Evolutionary conservation across 2,797 vertebrate species (phyloP).

Genomic region (Cirrhinus mrigala): DNA sequence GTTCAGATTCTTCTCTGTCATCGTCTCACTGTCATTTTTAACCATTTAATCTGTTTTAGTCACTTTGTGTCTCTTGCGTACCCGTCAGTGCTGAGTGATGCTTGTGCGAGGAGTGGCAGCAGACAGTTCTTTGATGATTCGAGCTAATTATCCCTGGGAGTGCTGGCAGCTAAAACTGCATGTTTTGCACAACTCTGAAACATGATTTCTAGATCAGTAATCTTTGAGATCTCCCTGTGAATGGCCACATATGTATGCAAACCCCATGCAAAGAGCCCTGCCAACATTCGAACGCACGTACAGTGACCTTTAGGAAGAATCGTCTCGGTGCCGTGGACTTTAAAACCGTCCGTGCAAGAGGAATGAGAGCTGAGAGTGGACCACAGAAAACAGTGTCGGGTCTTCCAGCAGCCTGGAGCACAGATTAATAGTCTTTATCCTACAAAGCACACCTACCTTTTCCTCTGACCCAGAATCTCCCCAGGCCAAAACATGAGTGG

Average conservation of each 20-base stretch:
- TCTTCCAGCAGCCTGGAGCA: conserved; percentile 68
- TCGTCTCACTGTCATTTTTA: not conserved
- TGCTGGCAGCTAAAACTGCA: not conserved
- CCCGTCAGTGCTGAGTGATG: conserved; percentile 4
- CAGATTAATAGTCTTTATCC: conserved; percentile 71
- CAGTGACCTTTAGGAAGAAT: not conserved
- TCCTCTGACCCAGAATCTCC: conserved; percentile 55
- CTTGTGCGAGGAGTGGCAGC: not conserved
- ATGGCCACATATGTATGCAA: not conserved
- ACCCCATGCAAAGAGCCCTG: not conserved
- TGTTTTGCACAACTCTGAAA: not conserved
- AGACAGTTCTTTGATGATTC: conserved; percentile 13
- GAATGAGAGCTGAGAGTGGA: conserved; percentile 63
- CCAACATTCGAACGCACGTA: not conserved
- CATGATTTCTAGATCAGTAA: not conserved
- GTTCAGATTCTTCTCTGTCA: conserved; percentile 10
- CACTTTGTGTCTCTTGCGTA: not conserved
- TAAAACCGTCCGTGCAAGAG: conserved; percentile 62
- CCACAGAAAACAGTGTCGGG: conserved; percentile 59
- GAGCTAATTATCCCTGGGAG: conserved; percentile 2
- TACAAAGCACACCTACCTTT: conserved; percentile 56
- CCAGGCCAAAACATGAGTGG: conserved; percentile 66
- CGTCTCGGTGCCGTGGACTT: not conserved
- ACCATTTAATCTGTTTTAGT: conserved; percentile 18
- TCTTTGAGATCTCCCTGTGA: not conserved